A percentile compares a stretch with the other conserved stretches of the same genome.
Conservation (phyloP, 2,888 invertebrate species). For the Cinara cedri region DNA sequence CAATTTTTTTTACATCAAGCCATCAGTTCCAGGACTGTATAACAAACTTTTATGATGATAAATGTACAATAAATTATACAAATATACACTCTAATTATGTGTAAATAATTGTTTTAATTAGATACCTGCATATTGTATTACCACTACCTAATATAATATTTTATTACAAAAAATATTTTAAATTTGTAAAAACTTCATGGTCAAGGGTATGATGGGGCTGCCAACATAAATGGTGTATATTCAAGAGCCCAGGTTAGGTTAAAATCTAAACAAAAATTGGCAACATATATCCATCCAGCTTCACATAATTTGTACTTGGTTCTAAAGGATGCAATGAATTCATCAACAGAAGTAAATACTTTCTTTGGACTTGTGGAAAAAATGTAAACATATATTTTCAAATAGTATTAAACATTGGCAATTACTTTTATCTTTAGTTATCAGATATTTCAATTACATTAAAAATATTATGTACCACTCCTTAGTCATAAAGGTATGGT, state of each 20-base stretch:
- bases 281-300: constrained; percentile 13
- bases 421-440: constrained; percentile 14
- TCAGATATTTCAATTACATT: constrained; percentile 19
- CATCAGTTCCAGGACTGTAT: no score
- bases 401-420: constrained; percentile 15
- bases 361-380: constrained; percentile 4
- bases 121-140: no score
- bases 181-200: constrained; percentile 16
- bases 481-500: neutral
- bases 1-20: no score
- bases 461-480: constrained; percentile 1
- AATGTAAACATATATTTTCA: constrained; percentile 1
- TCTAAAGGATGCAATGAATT: constrained; percentile 19
- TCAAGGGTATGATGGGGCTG: constrained; percentile 11
- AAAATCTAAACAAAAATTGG: constrained; percentile 8
- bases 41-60: no score
- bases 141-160: no score
- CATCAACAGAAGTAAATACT: constrained; percentile 3
- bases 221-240: constrained; percentile 24
- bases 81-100: no score
- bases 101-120: no score
- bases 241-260: neutral
- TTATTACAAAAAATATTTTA: constrained; percentile 28
- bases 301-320: constrained; percentile 21
- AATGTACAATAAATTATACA: no score